Evolutionary conservation across 2,113 vertebrate genomes (phyloP), one percentile per base, ranked within the genome.

Genomic region (Platysternon megacephalum): DNA sequence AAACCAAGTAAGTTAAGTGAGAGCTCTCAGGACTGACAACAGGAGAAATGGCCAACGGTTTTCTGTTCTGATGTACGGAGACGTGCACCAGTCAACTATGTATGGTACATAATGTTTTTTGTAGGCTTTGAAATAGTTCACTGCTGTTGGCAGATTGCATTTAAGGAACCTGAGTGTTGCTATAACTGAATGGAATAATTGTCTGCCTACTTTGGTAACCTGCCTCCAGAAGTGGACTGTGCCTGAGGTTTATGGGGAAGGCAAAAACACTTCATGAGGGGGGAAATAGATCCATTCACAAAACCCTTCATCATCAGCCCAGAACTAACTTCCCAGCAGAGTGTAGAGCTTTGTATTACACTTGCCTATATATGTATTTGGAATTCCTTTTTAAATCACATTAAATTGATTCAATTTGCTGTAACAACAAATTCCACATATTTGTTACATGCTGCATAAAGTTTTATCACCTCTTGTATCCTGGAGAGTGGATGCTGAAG

Each of bases 181-280:
- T 0, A 0, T 55, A 32, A 68, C 46, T 79, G 46, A 95, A 42
- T 0, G 1, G 52, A 74, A 5, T 0, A 0, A 39, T 68, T 52
- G 48, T 76, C 58, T 79, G 5, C 55, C 19, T 86, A n/a, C 8
- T 90, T 61, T 46, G 46, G 61, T 79, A 49, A 55, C 28, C 48
- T 35, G 5, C 80, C 24, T 84, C 46, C 93, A 88, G 74, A 61
- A 89, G 48, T 1, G 3, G 48, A n/a, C n/a, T 93, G 11, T 14
- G 58, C 3, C 3, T 0, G 0, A 32, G 32, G 48, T 80, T 95
- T 80, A 39, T 8, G 21, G 49, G 48, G 58, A 93, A 68, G 42
- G 44, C 3, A 6, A 49, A 87, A 94, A 76, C 8, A 13, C 13
- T 24, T 1, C 29, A 52, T 9, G 2, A 6, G 12, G 12, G 53